phyloP scores from a whole-genome alignment of 1,140 invertebrate genomes.

The Drosophila mauritiana region DNA sequence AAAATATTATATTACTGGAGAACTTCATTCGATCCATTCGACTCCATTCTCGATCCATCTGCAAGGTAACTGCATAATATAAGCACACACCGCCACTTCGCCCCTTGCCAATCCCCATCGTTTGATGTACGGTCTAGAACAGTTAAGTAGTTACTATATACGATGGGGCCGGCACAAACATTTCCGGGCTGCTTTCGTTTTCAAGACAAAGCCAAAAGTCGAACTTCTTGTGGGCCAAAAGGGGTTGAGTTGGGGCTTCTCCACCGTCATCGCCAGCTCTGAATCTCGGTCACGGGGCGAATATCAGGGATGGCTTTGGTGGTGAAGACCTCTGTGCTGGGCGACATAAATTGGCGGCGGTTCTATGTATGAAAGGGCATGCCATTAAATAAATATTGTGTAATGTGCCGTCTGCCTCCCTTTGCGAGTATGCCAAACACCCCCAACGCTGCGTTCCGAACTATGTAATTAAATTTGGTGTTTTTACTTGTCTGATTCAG shows the following conservation, averaged over 20 bases:
- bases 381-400: constrained; percentile 72
- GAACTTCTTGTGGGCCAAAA: constrained; percentile 40
- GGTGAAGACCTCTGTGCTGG: constrained; percentile 4
- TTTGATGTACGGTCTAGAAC: constrained; percentile 43
- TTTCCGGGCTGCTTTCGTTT: constrained; percentile 76
- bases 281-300: constrained; percentile 51
- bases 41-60: constrained; percentile 1
- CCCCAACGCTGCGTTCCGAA: constrained; percentile 8
- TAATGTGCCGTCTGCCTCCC: constrained; percentile 49
- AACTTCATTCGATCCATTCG: too few species aligned
- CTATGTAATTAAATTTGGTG: constrained; percentile 63
- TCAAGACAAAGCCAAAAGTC: constrained; percentile 66
- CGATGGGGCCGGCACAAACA: constrained; percentile 52
- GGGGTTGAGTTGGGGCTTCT: constrained; percentile 16
- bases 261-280: constrained; percentile 29
- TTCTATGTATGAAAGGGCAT: constrained; percentile 66
- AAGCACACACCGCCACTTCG: constrained; percentile 41
- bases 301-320: constrained; percentile 3
- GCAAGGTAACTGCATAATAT: constrained; percentile 50
- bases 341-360: constrained; percentile 65
- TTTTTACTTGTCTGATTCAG: constrained; percentile 38
- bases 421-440: not conserved
- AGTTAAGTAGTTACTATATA: constrained; percentile 49
- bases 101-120: not conserved
- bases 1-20: not conserved